phyloP scores from a whole-genome alignment of 1,140 invertebrate species.

The Holotrichia oblita region DNA sequence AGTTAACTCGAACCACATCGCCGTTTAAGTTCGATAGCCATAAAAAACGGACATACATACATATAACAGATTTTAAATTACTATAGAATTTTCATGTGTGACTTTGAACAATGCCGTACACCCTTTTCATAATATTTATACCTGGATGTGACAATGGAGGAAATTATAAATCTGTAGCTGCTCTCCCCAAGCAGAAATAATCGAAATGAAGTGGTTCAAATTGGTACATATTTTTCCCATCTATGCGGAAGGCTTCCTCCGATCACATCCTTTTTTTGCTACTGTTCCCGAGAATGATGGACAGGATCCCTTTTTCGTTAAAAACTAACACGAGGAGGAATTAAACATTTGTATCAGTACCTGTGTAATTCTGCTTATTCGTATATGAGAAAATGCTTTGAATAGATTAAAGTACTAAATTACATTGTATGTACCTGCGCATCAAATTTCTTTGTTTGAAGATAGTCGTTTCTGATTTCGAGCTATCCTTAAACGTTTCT shows the following conservation, averaged over 20 bases:
- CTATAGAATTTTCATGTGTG: constrained; percentile 39
- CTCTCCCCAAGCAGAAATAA: constrained; percentile 39
- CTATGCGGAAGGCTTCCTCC: constrained; percentile 36
- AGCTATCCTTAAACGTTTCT: too few relatives aligned
- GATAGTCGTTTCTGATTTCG: too few relatives aligned
- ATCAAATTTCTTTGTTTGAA: too few relatives aligned
- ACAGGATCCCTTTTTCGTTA: background rate
- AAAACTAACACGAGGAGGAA: constrained; percentile 5
- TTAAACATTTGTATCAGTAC: constrained; percentile 26
- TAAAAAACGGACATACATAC: constrained; percentile 27
- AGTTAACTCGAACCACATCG: constrained; percentile 18
- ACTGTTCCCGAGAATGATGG: constrained; percentile 8
- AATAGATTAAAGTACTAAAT: background rate
- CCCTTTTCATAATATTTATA: constrained; percentile 37
- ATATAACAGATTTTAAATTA: constrained; percentile 35
- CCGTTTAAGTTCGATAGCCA: background rate
- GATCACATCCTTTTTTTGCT: constrained; percentile 19
- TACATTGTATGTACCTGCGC: too few relatives aligned
- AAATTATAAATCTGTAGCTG: constrained; percentile 38
- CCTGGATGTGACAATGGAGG: constrained; percentile 37
- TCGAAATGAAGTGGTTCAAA: constrained; percentile 38
- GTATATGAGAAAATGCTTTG: background rate
- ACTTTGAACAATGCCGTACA: constrained; percentile 27
- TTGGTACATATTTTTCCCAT: constrained; percentile 37
- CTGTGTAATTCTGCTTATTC: constrained; percentile 1